phyloP scores from a whole-genome alignment of 2,888 invertebrate species.

The Meganola albula region DNA sequence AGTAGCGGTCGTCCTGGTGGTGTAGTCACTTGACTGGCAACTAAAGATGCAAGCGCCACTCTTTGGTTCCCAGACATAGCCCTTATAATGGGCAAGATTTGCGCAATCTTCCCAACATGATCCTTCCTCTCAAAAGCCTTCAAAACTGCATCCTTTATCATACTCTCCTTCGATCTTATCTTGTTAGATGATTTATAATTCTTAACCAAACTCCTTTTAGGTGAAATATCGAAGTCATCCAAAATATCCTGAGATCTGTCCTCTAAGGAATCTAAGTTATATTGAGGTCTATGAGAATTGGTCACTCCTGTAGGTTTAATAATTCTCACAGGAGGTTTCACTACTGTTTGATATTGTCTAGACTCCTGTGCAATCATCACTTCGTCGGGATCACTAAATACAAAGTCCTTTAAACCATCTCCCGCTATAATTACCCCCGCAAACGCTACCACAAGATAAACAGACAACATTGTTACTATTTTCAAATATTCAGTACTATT shows the following conservation, averaged over 20 bases:
- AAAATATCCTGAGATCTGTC: slow-evolving; percentile 44
- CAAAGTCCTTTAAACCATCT: slow-evolving; percentile 54
- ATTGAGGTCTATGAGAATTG: slow-evolving; percentile 69
- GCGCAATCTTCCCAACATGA: slow-evolving; percentile 78
- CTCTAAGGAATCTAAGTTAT: slow-evolving; percentile 63
- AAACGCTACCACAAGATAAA: slow-evolving; percentile 35
- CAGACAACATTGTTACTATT: slow-evolving; percentile 1
- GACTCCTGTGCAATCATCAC: slow-evolving; percentile 71
- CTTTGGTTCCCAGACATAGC: slow-evolving; percentile 80
- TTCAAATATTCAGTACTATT: slow-evolving; percentile 14
- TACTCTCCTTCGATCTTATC: slow-evolving; percentile 58
- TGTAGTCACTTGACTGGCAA: slow-evolving; percentile 79
- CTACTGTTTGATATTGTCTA: slow-evolving; percentile 55
- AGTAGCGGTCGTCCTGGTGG: slow-evolving; percentile 72
- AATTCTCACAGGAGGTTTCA: slow-evolving; percentile 54
- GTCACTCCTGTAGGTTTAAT: slow-evolving; percentile 56
- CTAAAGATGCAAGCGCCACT: slow-evolving; percentile 79
- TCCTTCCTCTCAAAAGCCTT: slow-evolving; percentile 78
- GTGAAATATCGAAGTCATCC: slow-evolving; percentile 40
- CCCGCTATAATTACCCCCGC: slow-evolving; percentile 35
- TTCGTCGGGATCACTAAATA: slow-evolving; percentile 54
- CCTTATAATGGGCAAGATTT: slow-evolving; percentile 80
- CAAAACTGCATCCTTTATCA: slow-evolving; percentile 72
- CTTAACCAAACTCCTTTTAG: slow-evolving; percentile 40
- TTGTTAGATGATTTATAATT: slow-evolving; percentile 49